These are phyloP conservation scores for Ornithoptera alexandrae DNA, from an alignment of 2,888 invertebrate genomes.

Conservation along the genomic window DNA sequence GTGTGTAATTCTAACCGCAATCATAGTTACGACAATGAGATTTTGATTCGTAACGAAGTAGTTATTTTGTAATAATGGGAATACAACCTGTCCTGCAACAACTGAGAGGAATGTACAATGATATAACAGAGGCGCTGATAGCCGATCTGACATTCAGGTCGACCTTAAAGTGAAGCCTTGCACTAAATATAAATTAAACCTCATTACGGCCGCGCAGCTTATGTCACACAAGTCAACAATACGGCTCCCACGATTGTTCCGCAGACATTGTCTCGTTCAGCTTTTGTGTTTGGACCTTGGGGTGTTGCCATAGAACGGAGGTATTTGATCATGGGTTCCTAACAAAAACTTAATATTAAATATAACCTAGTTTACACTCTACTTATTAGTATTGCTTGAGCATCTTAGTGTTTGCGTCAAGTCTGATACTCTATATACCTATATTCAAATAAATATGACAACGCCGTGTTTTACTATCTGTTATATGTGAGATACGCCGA, in stretches of 20 bases:
- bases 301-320: conserved; percentile 18
- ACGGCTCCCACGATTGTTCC: conserved; percentile 56
- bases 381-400: too few species aligned
- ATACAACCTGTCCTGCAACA: conserved; percentile 1
- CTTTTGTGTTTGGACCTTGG: conserved; percentile 37
- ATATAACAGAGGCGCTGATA: conserved; percentile 26
- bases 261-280: conserved; percentile 35
- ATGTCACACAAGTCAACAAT: conserved; percentile 57
- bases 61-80: neutral
- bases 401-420: too few species aligned
- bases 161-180: conserved; percentile 51
- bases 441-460: too few species aligned
- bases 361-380: too few species aligned
- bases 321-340: too few species aligned
- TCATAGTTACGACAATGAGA: too few species aligned
- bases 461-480: too few species aligned
- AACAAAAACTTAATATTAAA: too few species aligned
- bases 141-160: conserved; percentile 29
- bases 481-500: too few species aligned
- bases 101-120: conserved; percentile 17
- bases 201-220: conserved; percentile 59
- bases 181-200: conserved; percentile 63
- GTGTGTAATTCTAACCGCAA: too few species aligned
- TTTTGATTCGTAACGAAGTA: neutral
- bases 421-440: too few species aligned